phyloP scores from a whole-genome alignment of 2,113 vertebrate species.

The cattle (Bos taurus) region DNA sequence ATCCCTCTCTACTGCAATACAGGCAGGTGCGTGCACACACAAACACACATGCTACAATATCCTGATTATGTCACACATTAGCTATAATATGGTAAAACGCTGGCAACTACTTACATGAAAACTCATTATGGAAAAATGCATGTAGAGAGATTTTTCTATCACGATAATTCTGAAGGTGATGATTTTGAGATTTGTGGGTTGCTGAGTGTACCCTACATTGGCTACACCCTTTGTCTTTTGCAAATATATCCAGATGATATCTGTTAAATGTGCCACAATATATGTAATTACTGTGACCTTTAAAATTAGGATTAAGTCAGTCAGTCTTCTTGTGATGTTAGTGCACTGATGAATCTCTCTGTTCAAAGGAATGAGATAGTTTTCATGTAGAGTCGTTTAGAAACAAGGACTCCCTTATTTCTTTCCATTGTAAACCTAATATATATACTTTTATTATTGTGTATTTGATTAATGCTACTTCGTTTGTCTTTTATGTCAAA shows the following conservation, averaged over 20 bases:
- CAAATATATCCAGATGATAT: background rate
- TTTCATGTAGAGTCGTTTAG: background rate
- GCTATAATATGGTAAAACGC: background rate
- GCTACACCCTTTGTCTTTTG: background rate
- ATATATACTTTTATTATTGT: background rate
- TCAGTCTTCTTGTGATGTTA: background rate
- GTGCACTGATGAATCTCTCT: background rate
- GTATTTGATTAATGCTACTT: background rate
- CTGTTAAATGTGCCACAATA: background rate
- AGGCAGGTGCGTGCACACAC: background rate
- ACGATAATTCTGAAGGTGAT: background rate
- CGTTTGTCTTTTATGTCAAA: background rate
- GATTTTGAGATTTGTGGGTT: background rate
- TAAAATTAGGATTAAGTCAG: constrained; percentile 24
- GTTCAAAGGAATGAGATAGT: background rate
- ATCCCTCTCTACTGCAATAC: background rate
- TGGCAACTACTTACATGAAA: background rate
- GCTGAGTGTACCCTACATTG: background rate
- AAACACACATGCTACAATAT: background rate
- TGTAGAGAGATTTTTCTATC: background rate
- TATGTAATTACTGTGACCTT: constrained; percentile 21
- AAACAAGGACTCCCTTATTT: background rate
- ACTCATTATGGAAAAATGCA: background rate
- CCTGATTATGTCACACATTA: background rate
- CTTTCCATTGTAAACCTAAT: background rate